phyloP scores from a whole-genome alignment of 2,888 invertebrate genomes.

The Microchrysa polita region DNA sequence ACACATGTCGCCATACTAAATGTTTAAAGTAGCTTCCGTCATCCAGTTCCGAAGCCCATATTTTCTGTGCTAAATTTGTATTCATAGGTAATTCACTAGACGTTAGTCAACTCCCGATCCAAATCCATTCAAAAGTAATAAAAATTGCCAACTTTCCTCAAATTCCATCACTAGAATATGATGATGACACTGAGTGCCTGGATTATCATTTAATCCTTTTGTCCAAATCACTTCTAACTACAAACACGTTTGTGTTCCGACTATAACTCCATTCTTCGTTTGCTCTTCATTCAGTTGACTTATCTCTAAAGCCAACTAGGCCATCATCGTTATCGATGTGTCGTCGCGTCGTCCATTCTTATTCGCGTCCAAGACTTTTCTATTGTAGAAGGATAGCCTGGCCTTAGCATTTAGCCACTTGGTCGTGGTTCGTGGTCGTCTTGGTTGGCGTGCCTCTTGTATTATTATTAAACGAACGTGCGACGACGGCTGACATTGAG shows the following conservation, averaged over 20 bases:
- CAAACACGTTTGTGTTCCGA: background rate
- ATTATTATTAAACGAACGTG: background rate
- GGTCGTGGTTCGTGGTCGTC: background rate
- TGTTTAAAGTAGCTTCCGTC: no score
- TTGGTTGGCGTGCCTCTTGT: no score
- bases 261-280: background rate
- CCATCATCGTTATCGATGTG: slow-evolving; percentile 10
- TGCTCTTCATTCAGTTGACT: background rate
- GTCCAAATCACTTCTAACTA: background rate
- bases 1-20: no score
- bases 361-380: background rate
- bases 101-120: no score
- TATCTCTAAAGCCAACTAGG: slow-evolving; percentile 31
- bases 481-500: slow-evolving; percentile 15
- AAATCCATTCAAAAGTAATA: background rate
- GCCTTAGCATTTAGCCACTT: slow-evolving; percentile 11
- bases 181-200: background rate
- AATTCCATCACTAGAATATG: slow-evolving; percentile 13
- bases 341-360: background rate
- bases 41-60: no score
- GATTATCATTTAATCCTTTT: slow-evolving; percentile 35
- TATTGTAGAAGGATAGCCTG: no score
- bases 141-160: background rate
- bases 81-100: no score
- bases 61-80: no score